A percentile compares a stretch with the other conserved stretches of the same genome.
phyloP scores from a whole-genome alignment of 2,113 vertebrate species.

The Alaudala cheleensis region DNA sequence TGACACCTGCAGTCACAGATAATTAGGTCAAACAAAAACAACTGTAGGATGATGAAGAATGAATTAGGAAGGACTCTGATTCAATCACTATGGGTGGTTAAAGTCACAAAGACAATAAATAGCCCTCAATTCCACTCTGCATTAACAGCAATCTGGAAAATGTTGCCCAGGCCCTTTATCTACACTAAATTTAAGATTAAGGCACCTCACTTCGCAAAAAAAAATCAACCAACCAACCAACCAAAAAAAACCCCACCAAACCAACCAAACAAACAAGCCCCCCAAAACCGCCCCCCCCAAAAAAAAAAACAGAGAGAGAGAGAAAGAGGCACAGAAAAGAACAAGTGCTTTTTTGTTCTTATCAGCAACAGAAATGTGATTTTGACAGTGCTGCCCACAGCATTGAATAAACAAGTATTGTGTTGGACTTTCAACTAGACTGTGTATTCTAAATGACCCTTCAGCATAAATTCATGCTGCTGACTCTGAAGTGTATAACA shows the following conservation, averaged over 20 bases:
- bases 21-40: slow-evolving; percentile 2
- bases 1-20: background rate
- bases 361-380: background rate
- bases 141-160: background rate
- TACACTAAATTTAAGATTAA: background rate
- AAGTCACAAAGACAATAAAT: background rate
- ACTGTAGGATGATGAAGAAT: background rate
- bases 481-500: background rate
- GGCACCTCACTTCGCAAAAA: rapidly evolving
- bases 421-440: background rate
- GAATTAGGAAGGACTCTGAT: background rate
- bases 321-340: background rate
- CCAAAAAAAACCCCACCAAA: too few species aligned
- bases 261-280: too few species aligned
- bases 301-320: too few species aligned
- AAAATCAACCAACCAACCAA: too few species aligned
- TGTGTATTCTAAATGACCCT: background rate
- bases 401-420: background rate
- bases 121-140: background rate
- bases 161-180: background rate
- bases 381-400: background rate
- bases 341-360: background rate
- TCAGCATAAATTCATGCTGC: background rate
- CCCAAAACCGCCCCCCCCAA: too few species aligned
- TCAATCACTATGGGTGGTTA: background rate